phyloP scores from a whole-genome alignment of 2,888 invertebrate genomes.

The Arenicola marina region DNA sequence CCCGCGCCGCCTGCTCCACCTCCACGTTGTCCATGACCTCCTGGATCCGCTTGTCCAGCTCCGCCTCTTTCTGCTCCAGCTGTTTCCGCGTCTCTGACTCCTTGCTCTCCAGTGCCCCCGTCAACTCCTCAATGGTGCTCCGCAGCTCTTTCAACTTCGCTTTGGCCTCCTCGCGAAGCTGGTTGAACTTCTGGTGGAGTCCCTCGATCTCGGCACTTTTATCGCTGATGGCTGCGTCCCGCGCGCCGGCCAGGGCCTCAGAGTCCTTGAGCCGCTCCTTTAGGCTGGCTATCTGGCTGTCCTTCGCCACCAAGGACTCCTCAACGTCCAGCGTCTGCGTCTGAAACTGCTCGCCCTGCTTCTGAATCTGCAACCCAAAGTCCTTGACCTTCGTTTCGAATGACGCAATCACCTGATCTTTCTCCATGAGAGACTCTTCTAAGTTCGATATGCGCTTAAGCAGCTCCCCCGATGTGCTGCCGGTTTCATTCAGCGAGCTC shows the following conservation, averaged over 20 bases:
- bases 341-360: constrained; percentile 5
- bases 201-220: constrained; percentile 3
- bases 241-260: neutral
- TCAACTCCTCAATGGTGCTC: constrained; percentile 3
- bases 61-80: constrained; percentile 25
- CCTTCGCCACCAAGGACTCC: constrained; percentile 7
- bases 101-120: neutral
- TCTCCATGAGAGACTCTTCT: constrained; percentile 17
- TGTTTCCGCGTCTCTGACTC: constrained; percentile 42
- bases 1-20: constrained; percentile 44
- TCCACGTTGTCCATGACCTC: constrained; percentile 29
- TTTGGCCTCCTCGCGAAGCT: constrained; percentile 42
- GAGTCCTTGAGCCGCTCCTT: neutral
- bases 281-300: neutral
- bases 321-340: constrained; percentile 10
- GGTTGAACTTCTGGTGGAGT: constrained; percentile 21
- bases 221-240: neutral
- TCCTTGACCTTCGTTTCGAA: constrained; percentile 18
- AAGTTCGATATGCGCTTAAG: constrained; percentile 10
- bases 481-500: constrained; percentile 10
- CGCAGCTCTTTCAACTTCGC: constrained; percentile 21
- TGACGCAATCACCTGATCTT: constrained; percentile 5
- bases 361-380: constrained; percentile 5
- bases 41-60: constrained; percentile 43
- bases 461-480: constrained; percentile 10